These are phyloP conservation scores for Anoncus sp. DNA, from an alignment of 2,888 invertebrate species.

Conservation along the genomic window DNA sequence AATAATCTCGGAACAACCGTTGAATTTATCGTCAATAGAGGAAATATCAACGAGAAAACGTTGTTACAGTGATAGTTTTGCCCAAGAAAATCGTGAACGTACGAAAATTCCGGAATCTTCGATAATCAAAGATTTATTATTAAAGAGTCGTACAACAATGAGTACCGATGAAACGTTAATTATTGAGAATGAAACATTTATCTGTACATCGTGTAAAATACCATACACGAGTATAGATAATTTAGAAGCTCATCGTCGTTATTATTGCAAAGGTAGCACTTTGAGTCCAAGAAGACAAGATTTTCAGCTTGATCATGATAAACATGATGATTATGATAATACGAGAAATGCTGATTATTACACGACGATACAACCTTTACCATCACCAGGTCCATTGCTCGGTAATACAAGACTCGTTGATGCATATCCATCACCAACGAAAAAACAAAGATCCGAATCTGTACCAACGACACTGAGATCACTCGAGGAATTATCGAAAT, in stretches of 20 bases:
- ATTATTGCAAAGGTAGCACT: constrained; percentile 89
- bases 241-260: constrained; percentile 91
- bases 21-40: constrained; percentile 85
- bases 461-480: constrained; percentile 84
- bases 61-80: constrained; percentile 85
- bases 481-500: constrained; percentile 86
- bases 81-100: constrained; percentile 82
- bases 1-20: constrained; percentile 82
- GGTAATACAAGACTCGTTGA: constrained; percentile 93
- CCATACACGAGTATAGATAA: constrained; percentile 92
- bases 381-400: constrained; percentile 92
- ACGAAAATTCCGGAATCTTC: constrained; percentile 88
- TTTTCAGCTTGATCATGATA: constrained; percentile 76
- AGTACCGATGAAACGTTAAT: not conserved
- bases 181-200: constrained; percentile 84
- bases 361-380: constrained; percentile 85
- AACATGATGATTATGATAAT: constrained; percentile 73
- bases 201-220: constrained; percentile 91
- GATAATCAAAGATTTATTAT: constrained; percentile 90
- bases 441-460: constrained; percentile 84
- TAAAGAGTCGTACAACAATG: constrained; percentile 88
- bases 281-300: constrained; percentile 77
- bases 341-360: constrained; percentile 76
- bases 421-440: constrained; percentile 84
- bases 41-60: constrained; percentile 84